Evolutionary conservation across 2,797 vertebrate genomes (phyloP), one percentile per base, ranked within the genome.

Genomic region (Chlorospingus semifuscus): DNA sequence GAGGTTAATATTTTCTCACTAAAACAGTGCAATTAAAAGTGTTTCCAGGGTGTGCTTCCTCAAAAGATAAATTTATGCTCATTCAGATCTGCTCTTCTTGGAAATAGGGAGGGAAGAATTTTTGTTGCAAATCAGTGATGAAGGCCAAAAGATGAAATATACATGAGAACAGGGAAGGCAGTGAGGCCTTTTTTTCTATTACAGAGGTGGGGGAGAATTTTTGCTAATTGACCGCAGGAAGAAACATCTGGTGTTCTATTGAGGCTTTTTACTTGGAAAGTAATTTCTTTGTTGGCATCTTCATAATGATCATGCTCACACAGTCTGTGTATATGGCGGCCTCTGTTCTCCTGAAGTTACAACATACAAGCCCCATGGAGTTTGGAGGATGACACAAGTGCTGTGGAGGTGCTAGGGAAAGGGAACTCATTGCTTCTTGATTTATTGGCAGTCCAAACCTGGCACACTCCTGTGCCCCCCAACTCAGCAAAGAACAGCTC

Each of bases 211-310:
- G 36, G 39, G 18, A 63, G 27, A 42, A 50, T 55, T 91, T 47
- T 75, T 50, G 3, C 86, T 89, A 41, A 59, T 84, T 93, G 94
- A 80, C 49, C 6, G 2, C 56, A 64, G 68, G n/a, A 75, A 70
- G 79, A 77, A 72, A 41, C 72, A 77, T 71, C 46, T 94, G 57
- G 60, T 64, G 32, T 52, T 94, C 24, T 87, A 2, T 42, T 27
- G n/a, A 80, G 19, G 12, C 2, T 11, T 83, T 90, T 82, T 59
- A 15, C 41, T 76, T 77, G 53, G 17, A 36, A 82, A 92, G 37
- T 56, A 37, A 56, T 90, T 87, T 87, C 20, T 83, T 76, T 79
- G 57, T 65, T 82, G 52, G 22, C 44, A 37, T 83, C 50, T 53
- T 71, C 39, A 2, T 83, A 75, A 88, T 47, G 47, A 59, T 64